These are phyloP conservation scores for Agrilus mali DNA, from an alignment of 2,888 invertebrate genomes.

Conservation along the genomic window DNA sequence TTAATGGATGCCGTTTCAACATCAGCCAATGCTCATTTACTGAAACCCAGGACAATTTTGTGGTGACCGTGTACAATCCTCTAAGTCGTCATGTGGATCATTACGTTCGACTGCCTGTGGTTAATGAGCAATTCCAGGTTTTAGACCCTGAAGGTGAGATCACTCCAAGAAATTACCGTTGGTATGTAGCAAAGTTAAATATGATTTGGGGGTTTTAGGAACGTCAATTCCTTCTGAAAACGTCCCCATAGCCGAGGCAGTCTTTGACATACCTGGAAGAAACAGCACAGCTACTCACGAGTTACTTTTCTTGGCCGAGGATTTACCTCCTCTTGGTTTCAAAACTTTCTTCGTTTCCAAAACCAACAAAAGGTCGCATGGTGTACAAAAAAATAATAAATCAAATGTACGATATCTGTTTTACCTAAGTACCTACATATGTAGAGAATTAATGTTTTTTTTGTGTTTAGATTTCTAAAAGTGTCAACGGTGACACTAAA, in stretches of 20 bases:
- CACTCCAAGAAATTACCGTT: too few species aligned
- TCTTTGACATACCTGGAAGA: constrained; percentile 50
- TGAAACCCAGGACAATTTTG: constrained; percentile 41
- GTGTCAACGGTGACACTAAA: too few species aligned
- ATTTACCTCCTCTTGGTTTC: constrained; percentile 54
- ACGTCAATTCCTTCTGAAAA: constrained; percentile 47
- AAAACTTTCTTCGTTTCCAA: constrained; percentile 42
- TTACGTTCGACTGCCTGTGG: constrained; percentile 51
- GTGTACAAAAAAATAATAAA: too few species aligned
- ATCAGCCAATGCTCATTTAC: constrained; percentile 48
- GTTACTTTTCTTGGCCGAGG: constrained; percentile 51
- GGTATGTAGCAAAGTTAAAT: too few species aligned
- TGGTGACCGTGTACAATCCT: constrained; percentile 52
- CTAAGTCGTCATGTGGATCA: constrained; percentile 46
- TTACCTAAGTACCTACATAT: too few species aligned
- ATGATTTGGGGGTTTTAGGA: constrained; percentile 35
- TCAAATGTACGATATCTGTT: too few species aligned
- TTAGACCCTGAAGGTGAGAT: constrained; percentile 48
- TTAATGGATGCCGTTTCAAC: constrained; percentile 28
- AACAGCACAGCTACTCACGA: constrained; percentile 44
- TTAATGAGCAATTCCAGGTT: constrained; percentile 43
- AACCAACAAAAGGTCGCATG: too few species aligned
- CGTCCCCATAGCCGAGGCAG: constrained; percentile 44
- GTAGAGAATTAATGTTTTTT: too few species aligned
- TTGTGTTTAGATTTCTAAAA: too few species aligned